Evolutionary conservation across 2,797 vertebrate species (phyloP).

Genomic region (Neostethus bicornis): DNA sequence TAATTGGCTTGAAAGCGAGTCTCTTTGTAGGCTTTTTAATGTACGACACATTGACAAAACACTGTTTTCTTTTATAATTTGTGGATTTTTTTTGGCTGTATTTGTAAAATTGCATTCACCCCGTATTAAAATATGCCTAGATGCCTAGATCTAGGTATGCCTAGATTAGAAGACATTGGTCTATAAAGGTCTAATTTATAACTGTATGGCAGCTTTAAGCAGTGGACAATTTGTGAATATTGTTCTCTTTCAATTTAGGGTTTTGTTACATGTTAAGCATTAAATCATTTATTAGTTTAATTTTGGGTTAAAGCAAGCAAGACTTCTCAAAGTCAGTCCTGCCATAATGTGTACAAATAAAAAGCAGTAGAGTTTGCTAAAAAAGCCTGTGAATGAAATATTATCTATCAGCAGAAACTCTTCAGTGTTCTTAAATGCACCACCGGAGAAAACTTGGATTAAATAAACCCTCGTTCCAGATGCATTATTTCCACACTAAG

Average conservation of each 20-base stretch:
- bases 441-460: constrained; percentile 2
- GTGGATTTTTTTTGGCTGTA: neutral
- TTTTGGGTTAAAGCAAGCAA: neutral
- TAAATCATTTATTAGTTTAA: too few species aligned
- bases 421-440: neutral
- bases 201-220: too few species aligned
- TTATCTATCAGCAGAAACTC: constrained; percentile 3
- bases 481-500: constrained; percentile 24
- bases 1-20: too few species aligned
- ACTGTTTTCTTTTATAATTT: neutral
- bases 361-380: constrained; percentile 7
- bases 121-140: too few species aligned
- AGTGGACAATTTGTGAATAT: too few species aligned
- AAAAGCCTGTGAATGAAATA: neutral
- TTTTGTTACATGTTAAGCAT: too few species aligned
- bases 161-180: too few species aligned
- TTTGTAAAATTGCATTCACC: neutral
- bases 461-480: constrained; percentile 7
- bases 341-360: neutral
- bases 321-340: neutral
- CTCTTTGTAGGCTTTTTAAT: neutral
- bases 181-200: too few species aligned
- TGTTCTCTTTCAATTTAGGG: too few species aligned
- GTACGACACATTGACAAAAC: too few species aligned
- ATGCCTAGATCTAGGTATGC: too few species aligned